Evolutionary conservation across 2,888 invertebrate genomes (phyloP), one percentile per base, ranked within the genome.

Genomic region (Hirtodrosophila cameraria): DNA sequence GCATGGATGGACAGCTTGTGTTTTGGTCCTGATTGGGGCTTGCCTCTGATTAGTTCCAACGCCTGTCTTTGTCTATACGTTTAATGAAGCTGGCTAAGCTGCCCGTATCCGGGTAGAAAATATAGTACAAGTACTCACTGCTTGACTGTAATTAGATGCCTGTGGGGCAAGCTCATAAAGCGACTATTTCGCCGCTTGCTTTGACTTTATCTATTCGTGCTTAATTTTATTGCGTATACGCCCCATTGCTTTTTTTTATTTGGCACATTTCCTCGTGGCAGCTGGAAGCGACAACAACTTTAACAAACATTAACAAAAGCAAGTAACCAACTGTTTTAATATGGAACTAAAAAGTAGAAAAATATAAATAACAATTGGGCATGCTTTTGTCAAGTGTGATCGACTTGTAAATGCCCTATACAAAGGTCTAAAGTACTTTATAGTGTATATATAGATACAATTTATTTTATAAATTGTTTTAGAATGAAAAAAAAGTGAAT

Each of bases 181-280:
- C 48, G 33, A 53, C n/a, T n/a, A n/a, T n/a, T 41, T 59, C 28
- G 11, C 9, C 23, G 50, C 38, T 33, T 59, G 66, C 41, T 61
- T 55, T 52, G 41, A 39, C 20, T 46, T 57, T 50, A 71, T 75
- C 62, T 53, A 53, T 50, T 11, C 7, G 8, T n/a, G 25, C 39
- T 57, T 28, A 5, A n/a, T 31, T 68, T 61, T 68, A 76, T 76
- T 71, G 53, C 63, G 63, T 49, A 81, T 78, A 66, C 78, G 81
- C 61, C 75, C 74, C 74, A 60, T 71, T 46, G 75, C 35, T 53
- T 49, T 43, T 55, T 59, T 43, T 49, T 43, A 58, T 59, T 43
- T 55, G 46, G 57, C 42, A 69, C 80, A 75, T 31, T 49, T 43
- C 58, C 61, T 35, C 4, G 31, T 49, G 66, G 57, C 73, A 38